Conservation (phyloP, 2,113 vertebrate species). For the Alouatta palliata region DNA sequence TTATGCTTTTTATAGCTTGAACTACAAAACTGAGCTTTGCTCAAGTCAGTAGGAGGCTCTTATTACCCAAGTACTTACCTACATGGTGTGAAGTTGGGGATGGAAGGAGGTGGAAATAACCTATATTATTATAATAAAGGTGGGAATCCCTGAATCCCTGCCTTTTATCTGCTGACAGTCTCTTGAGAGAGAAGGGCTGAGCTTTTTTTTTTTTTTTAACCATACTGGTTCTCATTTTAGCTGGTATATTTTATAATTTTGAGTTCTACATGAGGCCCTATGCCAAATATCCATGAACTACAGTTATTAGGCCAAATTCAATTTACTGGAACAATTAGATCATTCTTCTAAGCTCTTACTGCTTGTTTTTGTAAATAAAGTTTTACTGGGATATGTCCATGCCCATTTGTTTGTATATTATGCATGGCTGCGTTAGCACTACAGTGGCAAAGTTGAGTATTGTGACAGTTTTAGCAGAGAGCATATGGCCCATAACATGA, state of each 20-base stretch:
- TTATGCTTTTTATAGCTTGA: too few relatives aligned
- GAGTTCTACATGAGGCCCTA: not conserved
- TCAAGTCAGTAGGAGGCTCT: not conserved
- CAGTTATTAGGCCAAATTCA: not conserved
- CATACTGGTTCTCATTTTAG: not conserved
- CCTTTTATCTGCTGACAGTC: not conserved
- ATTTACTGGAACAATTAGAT: not conserved
- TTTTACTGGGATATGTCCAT: not conserved
- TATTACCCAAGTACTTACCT: not conserved
- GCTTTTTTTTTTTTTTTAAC: not conserved
- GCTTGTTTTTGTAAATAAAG: not conserved
- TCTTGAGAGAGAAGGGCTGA: not conserved
- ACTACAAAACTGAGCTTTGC: not conserved
- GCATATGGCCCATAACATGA: constrained; percentile 11
- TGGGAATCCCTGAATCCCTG: not conserved
- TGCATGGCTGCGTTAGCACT: not conserved
- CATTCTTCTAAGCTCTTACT: too few relatives aligned
- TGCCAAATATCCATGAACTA: not conserved
- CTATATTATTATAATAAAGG: not conserved
- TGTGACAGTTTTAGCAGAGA: constrained; percentile 1
- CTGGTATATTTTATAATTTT: not conserved
- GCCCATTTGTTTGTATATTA: not conserved
- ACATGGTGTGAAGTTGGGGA: not conserved
- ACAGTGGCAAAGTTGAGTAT: not conserved
- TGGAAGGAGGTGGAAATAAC: not conserved